Evolutionary conservation across 2,113 vertebrate genomes (phyloP).

Genomic region (Brachypodius melanocephalos): DNA sequence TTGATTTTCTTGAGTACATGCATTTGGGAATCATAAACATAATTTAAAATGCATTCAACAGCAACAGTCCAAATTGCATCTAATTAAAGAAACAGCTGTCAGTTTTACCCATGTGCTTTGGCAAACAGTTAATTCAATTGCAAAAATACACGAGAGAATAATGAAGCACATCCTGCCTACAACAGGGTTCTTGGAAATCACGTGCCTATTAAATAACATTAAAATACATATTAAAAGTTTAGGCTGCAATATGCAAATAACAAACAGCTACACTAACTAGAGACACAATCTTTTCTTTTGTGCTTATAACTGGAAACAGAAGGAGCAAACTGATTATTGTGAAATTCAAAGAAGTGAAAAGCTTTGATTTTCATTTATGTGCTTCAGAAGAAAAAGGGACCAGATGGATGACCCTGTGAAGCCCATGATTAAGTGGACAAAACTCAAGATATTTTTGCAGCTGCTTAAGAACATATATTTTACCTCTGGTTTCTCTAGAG

Average conservation of each 20-base stretch:
- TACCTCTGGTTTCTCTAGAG: neutral
- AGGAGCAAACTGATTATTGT: constrained; percentile 16
- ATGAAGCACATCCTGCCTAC: constrained; percentile 22
- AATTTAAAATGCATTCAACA: constrained; percentile 68
- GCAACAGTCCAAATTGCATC: constrained; percentile 44
- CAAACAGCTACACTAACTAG: constrained; percentile 18
- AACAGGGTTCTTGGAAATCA: constrained; percentile 8
- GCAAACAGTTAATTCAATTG: constrained; percentile 54
- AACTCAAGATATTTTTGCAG: neutral
- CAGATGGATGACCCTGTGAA: neutral
- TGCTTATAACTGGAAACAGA: neutral
- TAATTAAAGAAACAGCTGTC: constrained; percentile 54
- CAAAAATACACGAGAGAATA: constrained; percentile 47
- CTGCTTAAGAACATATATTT: neutral
- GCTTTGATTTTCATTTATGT: constrained; percentile 37
- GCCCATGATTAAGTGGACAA: neutral
- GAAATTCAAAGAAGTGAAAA: constrained; percentile 44
- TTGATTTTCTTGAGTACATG: constrained; percentile 53
- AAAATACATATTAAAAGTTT: constrained; percentile 58
- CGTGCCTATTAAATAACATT: constrained; percentile 9
- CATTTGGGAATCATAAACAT: constrained; percentile 65
- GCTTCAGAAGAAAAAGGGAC: neutral
- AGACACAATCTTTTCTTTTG: neutral
- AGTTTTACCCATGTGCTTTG: constrained; percentile 47
- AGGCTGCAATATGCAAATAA: constrained; percentile 38